Base-by-base conservation (phyloP, 2,888 invertebrate genomes). In the Creontiades dilutus region DNA sequence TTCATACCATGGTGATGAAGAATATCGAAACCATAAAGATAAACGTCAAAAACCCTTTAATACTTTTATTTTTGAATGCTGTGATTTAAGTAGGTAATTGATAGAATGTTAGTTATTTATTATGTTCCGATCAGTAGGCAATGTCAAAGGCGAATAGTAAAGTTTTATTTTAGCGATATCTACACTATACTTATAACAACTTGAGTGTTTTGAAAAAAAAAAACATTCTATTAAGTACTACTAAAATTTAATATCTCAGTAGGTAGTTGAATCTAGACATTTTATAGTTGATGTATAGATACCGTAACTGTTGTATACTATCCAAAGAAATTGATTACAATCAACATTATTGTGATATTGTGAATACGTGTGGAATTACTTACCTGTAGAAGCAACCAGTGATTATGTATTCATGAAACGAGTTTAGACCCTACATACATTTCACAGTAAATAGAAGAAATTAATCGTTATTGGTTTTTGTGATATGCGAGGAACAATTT, bases 261-360 rank as follows among this genome's bases (percentile, higher is more conserved):
- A 27, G 37, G 37, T 46, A 4, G 37, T 37, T 37, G 37, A 37
- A 37, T 37, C 37, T 37, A 37, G 37, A 12, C 0, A 78, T n/a
- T 16, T 16, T 78, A 78, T 78, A 46, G 46, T 78, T 37, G 78
- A 4, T 46, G 2, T 46, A 37, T 37, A 37, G 37, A 37, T 46
- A 16, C 37, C 3, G 28, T 78, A 14, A 46, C n/a, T 4, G 78
- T 19, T 46, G 46, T 78, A 37, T 28, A 78, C 46, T 78, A 37
- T 13, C 28, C 9, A 78, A 78, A 37, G 47, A 78, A 78, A 78
- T 78, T 68, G 4, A 68, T 68, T 78, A 78, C 78, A 78, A 78
- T 78, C 78, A 78, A 78, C 28, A 37, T 78, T 46, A 78, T 46
- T 78, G 78, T 78, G 78, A 78, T 78, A 78, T 78, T 78, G 78